These are phyloP conservation scores for Diadegma fenestrale DNA, from an alignment of 2,888 invertebrate species.

Conservation along the genomic window DNA sequence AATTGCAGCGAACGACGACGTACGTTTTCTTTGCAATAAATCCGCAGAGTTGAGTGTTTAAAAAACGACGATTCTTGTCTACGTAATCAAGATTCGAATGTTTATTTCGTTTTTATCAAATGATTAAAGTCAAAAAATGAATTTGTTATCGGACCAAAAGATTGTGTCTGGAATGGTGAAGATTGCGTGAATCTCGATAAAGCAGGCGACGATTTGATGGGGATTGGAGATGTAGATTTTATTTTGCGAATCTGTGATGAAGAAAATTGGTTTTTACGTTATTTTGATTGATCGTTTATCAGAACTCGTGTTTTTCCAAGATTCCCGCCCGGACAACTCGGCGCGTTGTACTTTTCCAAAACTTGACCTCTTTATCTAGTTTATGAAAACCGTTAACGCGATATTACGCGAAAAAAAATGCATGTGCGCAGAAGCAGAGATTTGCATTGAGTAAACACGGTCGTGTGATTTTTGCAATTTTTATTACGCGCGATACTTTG, in stretches of 20 bases:
- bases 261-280: constrained; percentile 12
- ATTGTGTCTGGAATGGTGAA: background rate
- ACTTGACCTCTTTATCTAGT: constrained; percentile 31
- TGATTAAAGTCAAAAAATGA: background rate
- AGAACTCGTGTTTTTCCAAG: constrained; percentile 14
- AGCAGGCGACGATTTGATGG: background rate
- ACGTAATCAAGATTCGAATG: background rate
- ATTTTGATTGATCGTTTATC: background rate
- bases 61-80: background rate
- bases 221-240: background rate
- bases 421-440: background rate
- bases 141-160: constrained; percentile 6
- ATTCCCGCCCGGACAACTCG: background rate
- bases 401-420: background rate
- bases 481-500: background rate
- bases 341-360: constrained; percentile 15
- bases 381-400: constrained; percentile 1
- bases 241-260: background rate
- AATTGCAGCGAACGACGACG: background rate
- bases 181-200: background rate
- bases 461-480: background rate
- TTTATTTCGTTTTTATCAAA: constrained; percentile 8
- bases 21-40: background rate
- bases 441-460: constrained; percentile 12
- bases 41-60: background rate